A percentile compares a stretch with the other conserved stretches of the same genome.
Conservation (phyloP, 2,113 vertebrate species). For the Cacatua alba region DNA sequence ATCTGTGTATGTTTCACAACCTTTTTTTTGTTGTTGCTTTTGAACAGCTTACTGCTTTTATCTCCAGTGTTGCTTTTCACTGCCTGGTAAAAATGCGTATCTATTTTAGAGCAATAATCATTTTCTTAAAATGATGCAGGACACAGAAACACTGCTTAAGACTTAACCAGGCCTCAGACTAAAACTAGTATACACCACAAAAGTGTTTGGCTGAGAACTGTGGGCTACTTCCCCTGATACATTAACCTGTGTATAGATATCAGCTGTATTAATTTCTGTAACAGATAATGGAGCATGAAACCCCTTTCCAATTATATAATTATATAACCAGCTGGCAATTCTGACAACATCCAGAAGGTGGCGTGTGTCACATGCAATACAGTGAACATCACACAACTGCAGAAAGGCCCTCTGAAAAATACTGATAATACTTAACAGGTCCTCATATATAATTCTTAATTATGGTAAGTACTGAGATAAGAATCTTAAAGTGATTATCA, state of each 20-base stretch:
- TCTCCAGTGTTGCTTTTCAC: neutral
- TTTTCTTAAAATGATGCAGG: neutral
- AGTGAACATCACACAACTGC: neutral
- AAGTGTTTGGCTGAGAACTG: neutral
- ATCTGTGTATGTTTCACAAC: neutral
- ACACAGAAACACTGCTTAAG: neutral
- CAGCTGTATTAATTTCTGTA: neutral
- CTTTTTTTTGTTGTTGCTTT: neutral
- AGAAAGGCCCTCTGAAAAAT: neutral
- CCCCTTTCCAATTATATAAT: neutral
- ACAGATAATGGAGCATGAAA: neutral
- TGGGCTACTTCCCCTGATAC: neutral
- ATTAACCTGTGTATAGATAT: neutral
- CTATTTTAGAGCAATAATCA: neutral
- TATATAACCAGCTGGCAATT: neutral
- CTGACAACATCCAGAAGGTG: constrained; percentile 64
- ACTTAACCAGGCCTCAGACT: neutral
- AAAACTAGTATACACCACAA: rapidly evolving
- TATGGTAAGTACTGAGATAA: neutral
- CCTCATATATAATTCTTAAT: neutral
- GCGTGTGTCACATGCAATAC: constrained; percentile 33
- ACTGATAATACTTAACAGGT: neutral
- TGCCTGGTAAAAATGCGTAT: neutral
- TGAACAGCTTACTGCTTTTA: neutral
- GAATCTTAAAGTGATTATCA: neutral